phyloP scores from a whole-genome alignment of 2,888 invertebrate species.

The Ophonus ardosiacus region DNA sequence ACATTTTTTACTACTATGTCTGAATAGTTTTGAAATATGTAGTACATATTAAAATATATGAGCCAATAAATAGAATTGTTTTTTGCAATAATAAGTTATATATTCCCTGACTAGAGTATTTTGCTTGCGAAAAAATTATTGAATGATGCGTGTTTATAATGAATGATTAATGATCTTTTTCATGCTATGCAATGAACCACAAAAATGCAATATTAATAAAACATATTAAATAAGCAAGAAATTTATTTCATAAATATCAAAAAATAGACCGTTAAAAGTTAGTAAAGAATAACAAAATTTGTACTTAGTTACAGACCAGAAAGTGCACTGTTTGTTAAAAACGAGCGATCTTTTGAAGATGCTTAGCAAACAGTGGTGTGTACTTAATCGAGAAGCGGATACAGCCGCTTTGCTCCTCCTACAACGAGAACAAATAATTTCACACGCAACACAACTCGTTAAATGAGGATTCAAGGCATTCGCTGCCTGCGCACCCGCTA shows the following conservation, averaged over 20 bases:
- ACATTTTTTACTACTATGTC: too few relatives aligned
- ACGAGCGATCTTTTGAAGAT: slow-evolving; percentile 53
- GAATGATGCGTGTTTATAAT: not conserved
- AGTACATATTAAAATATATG: too few relatives aligned
- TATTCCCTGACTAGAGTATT: too few relatives aligned
- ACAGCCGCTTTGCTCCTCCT: slow-evolving; percentile 46
- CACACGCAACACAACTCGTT: slow-evolving; percentile 59
- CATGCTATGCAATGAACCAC: slow-evolving; percentile 32
- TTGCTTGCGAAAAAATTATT: not conserved
- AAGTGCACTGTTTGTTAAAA: slow-evolving; percentile 57
- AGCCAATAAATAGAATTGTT: too few relatives aligned
- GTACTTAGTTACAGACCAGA: slow-evolving; percentile 61
- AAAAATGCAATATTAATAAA: slow-evolving; percentile 23
- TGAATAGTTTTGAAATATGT: too few relatives aligned
- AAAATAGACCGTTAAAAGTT: slow-evolving; percentile 45
- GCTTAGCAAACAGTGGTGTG: slow-evolving; percentile 57
- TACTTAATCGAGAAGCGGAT: slow-evolving; percentile 41
- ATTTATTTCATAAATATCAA: slow-evolving; percentile 37
- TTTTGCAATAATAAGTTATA: too few relatives aligned
- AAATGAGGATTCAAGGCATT: slow-evolving; percentile 56
- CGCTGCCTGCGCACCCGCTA: slow-evolving; percentile 64
- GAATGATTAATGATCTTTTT: not conserved
- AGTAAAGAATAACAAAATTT: slow-evolving; percentile 57
- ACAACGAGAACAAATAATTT: slow-evolving; percentile 37
- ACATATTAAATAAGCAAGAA: slow-evolving; percentile 30